Conservation (phyloP, 2,113 vertebrate species). For the Odocoileus hemionus region DNA sequence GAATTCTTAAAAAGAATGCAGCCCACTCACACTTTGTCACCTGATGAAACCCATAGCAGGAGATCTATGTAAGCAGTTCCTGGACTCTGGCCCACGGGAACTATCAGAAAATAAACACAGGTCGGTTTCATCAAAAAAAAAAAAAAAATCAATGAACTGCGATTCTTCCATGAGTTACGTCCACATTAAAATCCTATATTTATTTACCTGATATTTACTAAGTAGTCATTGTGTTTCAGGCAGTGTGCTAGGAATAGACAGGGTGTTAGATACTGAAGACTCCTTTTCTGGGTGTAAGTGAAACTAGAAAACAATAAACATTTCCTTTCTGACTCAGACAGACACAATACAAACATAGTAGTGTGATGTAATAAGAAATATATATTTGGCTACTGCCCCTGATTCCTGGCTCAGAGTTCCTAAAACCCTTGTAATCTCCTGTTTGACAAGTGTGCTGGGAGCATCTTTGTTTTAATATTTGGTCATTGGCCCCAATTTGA, state of each 20-base stretch:
- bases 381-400: not conserved
- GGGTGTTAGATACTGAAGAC: not conserved
- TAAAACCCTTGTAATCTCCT: not conserved
- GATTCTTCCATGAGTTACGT: not conserved
- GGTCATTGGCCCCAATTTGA: not conserved
- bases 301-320: not conserved
- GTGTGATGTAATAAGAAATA: not conserved
- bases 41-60: not conserved
- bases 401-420: not conserved
- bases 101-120: not conserved
- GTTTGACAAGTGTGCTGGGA: not conserved
- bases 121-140: not conserved
- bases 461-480: not conserved
- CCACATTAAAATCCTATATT: not conserved
- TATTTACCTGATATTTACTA: not conserved
- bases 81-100: not conserved
- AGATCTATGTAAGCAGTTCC: not conserved
- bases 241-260: not conserved
- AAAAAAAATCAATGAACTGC: not conserved
- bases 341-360: not conserved
- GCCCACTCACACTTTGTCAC: not conserved
- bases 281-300: not conserved
- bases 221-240: not conserved
- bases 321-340: not conserved
- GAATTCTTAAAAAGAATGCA: not conserved